A percentile compares a stretch with the other conserved stretches of the same genome.
phyloP scores from a whole-genome alignment of 2,888 invertebrate genomes.

The Rhyacophila evoluta region DNA sequence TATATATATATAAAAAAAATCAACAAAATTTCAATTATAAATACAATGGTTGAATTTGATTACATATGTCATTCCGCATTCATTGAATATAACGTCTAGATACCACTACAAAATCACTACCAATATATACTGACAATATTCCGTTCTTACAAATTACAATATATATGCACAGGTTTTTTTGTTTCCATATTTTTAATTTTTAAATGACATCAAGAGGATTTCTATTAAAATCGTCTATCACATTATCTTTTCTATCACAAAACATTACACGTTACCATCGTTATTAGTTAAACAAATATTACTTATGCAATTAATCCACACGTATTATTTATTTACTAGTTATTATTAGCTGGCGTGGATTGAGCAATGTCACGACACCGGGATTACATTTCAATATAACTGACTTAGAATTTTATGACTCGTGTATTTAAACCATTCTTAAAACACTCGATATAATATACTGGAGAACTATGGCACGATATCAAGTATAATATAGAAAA shows the following conservation, averaged over 20 bases:
- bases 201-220: neutral
- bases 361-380: too few species aligned
- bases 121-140: neutral
- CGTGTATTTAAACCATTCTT: too few species aligned
- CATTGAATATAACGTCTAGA: neutral
- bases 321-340: neutral
- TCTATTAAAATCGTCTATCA: slow-evolving; percentile 4
- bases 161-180: neutral
- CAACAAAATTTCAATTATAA: too few species aligned
- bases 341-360: neutral
- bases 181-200: neutral
- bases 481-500: too few species aligned
- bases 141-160: neutral
- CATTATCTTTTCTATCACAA: slow-evolving; percentile 29
- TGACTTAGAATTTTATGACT: too few species aligned
- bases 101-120: neutral
- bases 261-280: neutral
- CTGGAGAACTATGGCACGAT: too few species aligned
- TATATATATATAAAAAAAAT: too few species aligned
- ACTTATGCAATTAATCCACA: neutral
- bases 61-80: neutral
- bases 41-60: too few species aligned
- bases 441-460: too few species aligned
- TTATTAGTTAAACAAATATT: neutral
- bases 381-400: too few species aligned